Conservation (phyloP, 2,797 vertebrate species). For the Prunella strophiata region DNA sequence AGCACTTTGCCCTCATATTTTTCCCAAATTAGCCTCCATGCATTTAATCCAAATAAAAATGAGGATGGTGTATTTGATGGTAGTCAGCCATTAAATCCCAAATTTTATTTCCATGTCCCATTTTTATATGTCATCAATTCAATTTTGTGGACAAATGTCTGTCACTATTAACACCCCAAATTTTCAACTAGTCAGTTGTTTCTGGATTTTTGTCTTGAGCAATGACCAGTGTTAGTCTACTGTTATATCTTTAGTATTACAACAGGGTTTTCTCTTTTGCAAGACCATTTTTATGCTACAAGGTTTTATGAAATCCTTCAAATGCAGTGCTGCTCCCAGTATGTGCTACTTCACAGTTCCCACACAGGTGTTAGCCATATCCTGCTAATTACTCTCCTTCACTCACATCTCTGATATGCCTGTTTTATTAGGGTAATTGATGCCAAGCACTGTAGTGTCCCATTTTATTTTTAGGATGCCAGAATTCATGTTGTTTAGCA, state of each 20-base stretch:
- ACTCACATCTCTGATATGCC: background rate
- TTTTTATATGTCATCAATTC: background rate
- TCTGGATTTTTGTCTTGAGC: background rate
- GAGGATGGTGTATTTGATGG: background rate
- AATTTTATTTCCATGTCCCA: background rate
- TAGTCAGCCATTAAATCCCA: background rate
- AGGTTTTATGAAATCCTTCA: background rate
- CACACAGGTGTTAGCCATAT: background rate
- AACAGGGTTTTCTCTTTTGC: background rate
- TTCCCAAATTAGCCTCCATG: background rate
- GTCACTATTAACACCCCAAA: background rate
- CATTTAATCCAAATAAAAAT: background rate
- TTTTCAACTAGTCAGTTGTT: background rate
- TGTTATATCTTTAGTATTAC: background rate
- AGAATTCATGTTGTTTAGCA: background rate
- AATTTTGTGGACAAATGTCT: background rate
- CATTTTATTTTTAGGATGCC: background rate
- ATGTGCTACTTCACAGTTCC: background rate
- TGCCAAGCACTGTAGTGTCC: background rate
- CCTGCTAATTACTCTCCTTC: background rate
- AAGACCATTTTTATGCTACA: background rate
- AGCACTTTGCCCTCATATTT: background rate
- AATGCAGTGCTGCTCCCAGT: background rate
- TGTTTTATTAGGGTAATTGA: background rate
- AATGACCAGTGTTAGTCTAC: background rate